These are phyloP conservation scores for Hippolais icterina DNA, from an alignment of 2,113 vertebrate species.

Conservation along the genomic window DNA sequence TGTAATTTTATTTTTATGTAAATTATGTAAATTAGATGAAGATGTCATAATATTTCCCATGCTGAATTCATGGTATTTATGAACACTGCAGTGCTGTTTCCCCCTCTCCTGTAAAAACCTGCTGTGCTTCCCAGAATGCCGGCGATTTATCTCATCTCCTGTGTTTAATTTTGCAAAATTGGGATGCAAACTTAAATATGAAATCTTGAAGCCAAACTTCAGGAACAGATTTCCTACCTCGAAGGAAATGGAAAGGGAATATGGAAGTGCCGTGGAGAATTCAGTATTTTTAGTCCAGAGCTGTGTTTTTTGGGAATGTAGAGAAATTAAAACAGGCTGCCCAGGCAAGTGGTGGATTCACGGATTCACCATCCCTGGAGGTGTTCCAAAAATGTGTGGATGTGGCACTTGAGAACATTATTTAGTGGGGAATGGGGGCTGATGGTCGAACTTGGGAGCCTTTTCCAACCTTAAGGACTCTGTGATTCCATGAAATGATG, in stretches of 20 bases:
- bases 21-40: neutral
- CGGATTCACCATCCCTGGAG: neutral
- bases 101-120: neutral
- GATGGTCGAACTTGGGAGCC: neutral
- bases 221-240: neutral
- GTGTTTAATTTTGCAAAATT: neutral
- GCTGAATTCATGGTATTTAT: neutral
- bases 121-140: neutral
- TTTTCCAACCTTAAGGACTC: neutral
- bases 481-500: neutral
- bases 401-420: neutral
- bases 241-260: neutral
- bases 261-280: rapidly evolving
- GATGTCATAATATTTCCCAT: neutral
- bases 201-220: neutral
- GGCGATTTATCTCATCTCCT: rapidly evolving
- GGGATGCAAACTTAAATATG: neutral
- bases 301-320: neutral
- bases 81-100: neutral
- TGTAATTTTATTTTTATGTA: neutral
- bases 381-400: rapidly evolving
- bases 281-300: neutral
- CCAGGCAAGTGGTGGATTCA: neutral
- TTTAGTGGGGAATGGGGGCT: rapidly evolving
- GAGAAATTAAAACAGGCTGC: neutral